phyloP scores from a whole-genome alignment of 2,888 invertebrate genomes.

The Bugulina stolonifera region DNA sequence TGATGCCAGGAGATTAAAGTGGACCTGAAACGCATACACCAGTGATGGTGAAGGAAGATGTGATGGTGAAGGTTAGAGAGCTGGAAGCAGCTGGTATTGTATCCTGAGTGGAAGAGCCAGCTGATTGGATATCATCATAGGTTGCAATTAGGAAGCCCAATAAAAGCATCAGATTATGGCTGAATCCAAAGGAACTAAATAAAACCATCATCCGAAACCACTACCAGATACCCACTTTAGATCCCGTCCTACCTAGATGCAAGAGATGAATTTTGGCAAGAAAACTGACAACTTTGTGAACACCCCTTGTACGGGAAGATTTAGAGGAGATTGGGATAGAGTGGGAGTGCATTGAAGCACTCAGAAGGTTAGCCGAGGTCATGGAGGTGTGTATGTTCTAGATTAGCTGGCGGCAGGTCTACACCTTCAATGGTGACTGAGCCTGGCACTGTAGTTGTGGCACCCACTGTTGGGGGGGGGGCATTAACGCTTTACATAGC shows the following conservation, averaged over 20 bases:
- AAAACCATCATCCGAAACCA: not conserved
- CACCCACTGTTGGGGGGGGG: too few species aligned
- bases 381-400: too few species aligned
- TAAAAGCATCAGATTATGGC: not conserved
- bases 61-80: constrained; percentile 2
- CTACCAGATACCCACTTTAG: not conserved
- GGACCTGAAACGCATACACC: not conserved
- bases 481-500: too few species aligned
- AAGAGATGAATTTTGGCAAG: not conserved
- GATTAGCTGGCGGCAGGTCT: too few species aligned
- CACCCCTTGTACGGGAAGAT: too few species aligned
- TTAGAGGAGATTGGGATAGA: too few species aligned
- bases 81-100: not conserved
- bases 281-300: constrained; percentile 14
- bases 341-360: too few species aligned
- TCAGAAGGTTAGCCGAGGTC: too few species aligned
- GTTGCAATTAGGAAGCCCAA: constrained; percentile 8
- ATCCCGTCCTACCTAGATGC: not conserved
- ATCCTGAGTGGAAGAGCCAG: constrained; percentile 1
- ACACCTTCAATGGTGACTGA: too few species aligned
- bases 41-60: not conserved
- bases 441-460: too few species aligned
- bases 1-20: constrained; percentile 22
- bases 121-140: constrained; percentile 18
- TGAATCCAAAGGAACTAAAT: not conserved